Base-by-base conservation (phyloP, 2,797 vertebrate species). In the Bovichtus diacanthus region DNA sequence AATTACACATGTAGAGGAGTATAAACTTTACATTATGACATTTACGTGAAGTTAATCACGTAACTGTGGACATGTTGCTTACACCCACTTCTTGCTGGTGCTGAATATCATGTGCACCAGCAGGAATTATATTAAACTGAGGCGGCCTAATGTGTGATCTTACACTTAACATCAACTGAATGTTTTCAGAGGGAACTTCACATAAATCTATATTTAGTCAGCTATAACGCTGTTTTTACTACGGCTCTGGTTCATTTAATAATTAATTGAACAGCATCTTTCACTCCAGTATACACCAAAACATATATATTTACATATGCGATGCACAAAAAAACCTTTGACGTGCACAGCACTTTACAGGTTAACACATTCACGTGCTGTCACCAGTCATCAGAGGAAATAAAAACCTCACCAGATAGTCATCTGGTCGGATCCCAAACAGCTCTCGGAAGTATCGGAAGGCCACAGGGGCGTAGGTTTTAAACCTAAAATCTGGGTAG, bases 381-480 rank as follows among this genome's bases (percentile, higher is more conserved):
- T 36, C 3, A 23, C 18, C 11, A 3, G 4, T 39, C 8, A 67
- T 67, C 1, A 63, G 7, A 61, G 2, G 59, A 60, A 55, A 58
- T 6, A 43, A 46, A 71, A 16, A 21, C 71, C 92, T 92, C 87
- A 99, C 98, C 96, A 99, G 92, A 93, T 99, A 99, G 87, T 99
- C 98, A 8, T 99, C 97, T 0, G 98, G 98, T 62, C 97, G 96
- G 89, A 99, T 99, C 55, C 98, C 98, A 27, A 99, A 99, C 68
- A 99, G 97, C 67, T 99, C 98, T 78, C 98, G 90, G 94, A 99
- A 99, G 92, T 99, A 99, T 19, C 98, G 97, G 86, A 99, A 99
- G 49, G 98, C 98, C 49, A 99, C 96, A 0, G 98, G 98, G 1
- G 98, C 98, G 0, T 99, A 99, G 2, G 97, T 99, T 91, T 99